Base-by-base conservation (phyloP, 1,140 invertebrate species). In the Limonius californicus region DNA sequence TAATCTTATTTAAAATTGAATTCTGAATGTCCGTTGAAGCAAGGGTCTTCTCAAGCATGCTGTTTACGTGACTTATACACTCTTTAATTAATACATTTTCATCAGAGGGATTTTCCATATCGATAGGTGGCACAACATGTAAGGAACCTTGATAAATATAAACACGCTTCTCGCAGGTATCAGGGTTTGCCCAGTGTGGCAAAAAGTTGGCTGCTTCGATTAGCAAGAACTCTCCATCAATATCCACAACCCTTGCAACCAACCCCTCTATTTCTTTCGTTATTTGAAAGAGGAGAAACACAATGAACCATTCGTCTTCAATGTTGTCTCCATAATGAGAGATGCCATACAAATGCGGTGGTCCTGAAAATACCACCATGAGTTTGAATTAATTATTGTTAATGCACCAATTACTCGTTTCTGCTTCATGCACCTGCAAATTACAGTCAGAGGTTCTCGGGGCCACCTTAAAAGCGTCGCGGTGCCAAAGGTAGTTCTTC, bases 301-400 rank as follows among this genome's bases (percentile, higher is more conserved):
- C 91, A 74, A 94, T 88, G 71, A 96, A 95, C 95, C 95, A 98
- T 79, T 98, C 95, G 81, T 98, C 95, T 72, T 95, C 91, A 64
- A 97, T 87, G 74, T 96, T 96, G 67, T 97, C 94, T 35, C 94
- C 95, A 81, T 89, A 97, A 75, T 87, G 85, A 12, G 90, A 87
- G n/a, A 83, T 82, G 43, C 92, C 91, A 74, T 88, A 83, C 35
- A 97, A 81, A 77, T 94, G 88, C 6, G 86, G 81, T 39, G n/a
- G n/a, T n/a, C n/a, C n/a, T n/a, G n/a, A n/a, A n/a, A n/a, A n/a
- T n/a, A n/a, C n/a, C n/a, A n/a, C n/a, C n/a, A n/a, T n/a, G n/a
- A n/a, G n/a, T n/a, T n/a, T n/a, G n/a, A n/a, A n/a, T n/a, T n/a
- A n/a, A n/a, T n/a, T n/a, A n/a, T n/a, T n/a, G n/a, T n/a, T n/a